A percentile compares a stretch with the other conserved stretches of the same genome.
phyloP scores from a whole-genome alignment of 2,797 vertebrate species.

The Tenualosa thibaudeaui region DNA sequence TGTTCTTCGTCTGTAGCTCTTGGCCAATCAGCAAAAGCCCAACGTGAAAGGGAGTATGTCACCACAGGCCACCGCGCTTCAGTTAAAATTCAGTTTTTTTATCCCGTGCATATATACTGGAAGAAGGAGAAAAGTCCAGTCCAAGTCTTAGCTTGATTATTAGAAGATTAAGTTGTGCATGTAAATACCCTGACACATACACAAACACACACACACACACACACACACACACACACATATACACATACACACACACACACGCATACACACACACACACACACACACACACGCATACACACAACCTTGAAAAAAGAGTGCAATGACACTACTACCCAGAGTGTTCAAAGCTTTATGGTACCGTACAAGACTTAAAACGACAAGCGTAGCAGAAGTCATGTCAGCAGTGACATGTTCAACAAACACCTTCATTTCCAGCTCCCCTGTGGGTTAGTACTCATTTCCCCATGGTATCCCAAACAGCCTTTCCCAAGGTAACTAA shows the following conservation, averaged over 20 bases:
- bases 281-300: background rate
- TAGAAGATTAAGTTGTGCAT: no score
- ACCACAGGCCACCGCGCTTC: no score
- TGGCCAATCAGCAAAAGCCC: no score
- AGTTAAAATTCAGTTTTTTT: no score
- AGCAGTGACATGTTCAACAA: constrained; percentile 15
- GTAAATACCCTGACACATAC: no score
- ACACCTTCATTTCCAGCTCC: background rate
- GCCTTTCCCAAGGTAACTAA: constrained; percentile 17
- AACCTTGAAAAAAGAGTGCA: background rate
- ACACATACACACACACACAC: background rate
- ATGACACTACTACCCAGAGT: background rate
- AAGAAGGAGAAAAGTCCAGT: no score
- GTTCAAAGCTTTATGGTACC: background rate
- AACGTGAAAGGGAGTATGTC: no score
- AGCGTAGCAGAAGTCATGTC: background rate
- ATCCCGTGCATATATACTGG: no score
- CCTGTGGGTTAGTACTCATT: background rate
- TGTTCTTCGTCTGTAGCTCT: no score
- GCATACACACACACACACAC: background rate
- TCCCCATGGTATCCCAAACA: background rate
- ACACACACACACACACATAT: no score
- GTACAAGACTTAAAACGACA: background rate
- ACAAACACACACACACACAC: no score
- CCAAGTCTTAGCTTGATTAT: no score